phyloP scores from a whole-genome alignment of 2,797 vertebrate genomes.

The Helarctos malayanus region DNA sequence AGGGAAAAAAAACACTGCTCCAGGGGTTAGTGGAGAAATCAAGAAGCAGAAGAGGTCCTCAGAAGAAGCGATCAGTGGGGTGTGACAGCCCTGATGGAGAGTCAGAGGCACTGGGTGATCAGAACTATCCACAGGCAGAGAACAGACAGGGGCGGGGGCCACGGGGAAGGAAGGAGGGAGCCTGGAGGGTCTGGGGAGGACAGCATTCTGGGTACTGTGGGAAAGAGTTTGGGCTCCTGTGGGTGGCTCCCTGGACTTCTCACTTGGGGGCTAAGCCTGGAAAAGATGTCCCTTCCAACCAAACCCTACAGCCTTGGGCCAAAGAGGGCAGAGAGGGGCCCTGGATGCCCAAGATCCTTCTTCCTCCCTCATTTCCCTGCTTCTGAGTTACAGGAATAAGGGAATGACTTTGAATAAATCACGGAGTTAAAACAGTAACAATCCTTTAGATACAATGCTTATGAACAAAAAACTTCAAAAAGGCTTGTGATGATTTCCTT shows the following conservation, averaged over 20 bases:
- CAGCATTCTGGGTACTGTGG: neutral
- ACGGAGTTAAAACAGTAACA: neutral
- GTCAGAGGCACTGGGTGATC: neutral
- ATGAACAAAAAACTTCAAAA: neutral
- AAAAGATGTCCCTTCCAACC: neutral
- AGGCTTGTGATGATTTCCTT: neutral
- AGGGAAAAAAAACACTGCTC: neutral
- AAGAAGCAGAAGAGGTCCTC: neutral
- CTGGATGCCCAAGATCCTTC: neutral
- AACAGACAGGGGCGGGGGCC: neutral
- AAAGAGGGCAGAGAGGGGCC: neutral
- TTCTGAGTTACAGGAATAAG: neutral
- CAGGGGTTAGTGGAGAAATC: neutral
- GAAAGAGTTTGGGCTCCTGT: neutral
- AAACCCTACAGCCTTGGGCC: neutral
- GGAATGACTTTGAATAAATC: neutral
- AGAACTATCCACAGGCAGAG: neutral
- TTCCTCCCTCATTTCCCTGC: neutral
- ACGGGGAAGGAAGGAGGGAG: fast-evolving
- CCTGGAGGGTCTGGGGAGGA: neutral
- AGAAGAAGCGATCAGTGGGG: neutral
- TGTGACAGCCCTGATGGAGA: neutral
- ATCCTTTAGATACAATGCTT: neutral
- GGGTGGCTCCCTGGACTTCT: neutral
- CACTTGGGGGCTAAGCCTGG: neutral